Evolutionary conservation across 2,888 invertebrate genomes (phyloP), one percentile per base, ranked within the genome.

Genomic region (Eustalomyia histrio): DNA sequence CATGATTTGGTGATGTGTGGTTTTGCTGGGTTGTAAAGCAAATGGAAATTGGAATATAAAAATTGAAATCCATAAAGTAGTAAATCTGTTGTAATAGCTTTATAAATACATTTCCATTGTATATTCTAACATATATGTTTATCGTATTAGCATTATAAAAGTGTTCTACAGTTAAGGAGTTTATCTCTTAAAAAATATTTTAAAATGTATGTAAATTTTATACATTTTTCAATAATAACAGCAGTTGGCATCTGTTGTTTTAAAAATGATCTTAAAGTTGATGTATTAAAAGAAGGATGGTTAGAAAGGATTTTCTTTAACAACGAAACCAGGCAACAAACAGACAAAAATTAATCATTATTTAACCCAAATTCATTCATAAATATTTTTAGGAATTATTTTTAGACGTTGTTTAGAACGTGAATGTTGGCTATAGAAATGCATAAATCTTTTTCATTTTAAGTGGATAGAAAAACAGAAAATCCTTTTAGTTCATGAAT

Each of bases 401-500:
- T 0, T n/a, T n/a, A 47, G 43, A 47, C n/a, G n/a, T n/a, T 47
- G 43, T 47, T 47, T 47, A 12, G n/a, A 14, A n/a, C 35, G 12
- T 35, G 35, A 2, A 2, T 35, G 35, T 24, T 24, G 5, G 24
- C 5, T 24, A 39, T 29, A 43, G 43, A 74, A 75, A 60, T 65
- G 68, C 76, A 80, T 80, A 80, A 80, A 76, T 80, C 80, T 73
- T 76, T 69, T 5, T 39, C n/a, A n/a, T 61, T 69, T 73, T 73
- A 76, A 80, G 73, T 76, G 55, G 73, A 80, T 76, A 73, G 16
- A 50, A 58, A 63, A 76, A 21, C 64, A 63, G 9, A 68, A 73
- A 73, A 80, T 80, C 80, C 68, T 76, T 64, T 80, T 76, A 73
- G 76, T 69, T 67, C 60, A 80, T 76, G 68, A 76, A 75, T 72